Evolutionary conservation across 37 sponge, comb jelly and placozoan species (phyloP), one percentile per base, ranked within the genome.

Genomic region (Amphimedon queenslandica): DNA sequence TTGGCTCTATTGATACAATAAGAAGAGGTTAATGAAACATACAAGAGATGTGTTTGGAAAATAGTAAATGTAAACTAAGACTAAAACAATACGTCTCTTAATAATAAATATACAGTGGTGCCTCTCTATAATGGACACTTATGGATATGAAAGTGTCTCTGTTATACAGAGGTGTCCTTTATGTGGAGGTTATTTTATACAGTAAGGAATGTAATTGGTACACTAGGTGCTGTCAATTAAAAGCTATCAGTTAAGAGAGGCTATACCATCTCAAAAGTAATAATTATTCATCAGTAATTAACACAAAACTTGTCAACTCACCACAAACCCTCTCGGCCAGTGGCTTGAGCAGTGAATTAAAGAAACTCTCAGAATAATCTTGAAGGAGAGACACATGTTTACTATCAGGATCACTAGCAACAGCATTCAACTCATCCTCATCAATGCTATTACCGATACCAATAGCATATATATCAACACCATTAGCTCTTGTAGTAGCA

Each of bases 381-480:
- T 5, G 27, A 6, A 60, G 61, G 8, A n/a, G 21, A 60, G 5
- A n/a, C 21, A 66, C 5, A 29, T 38, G 21, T 29, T 34, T 8
- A 66, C 67, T 38, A 27, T 42, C 40, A 6, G 68, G 38, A 77
- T 29, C 60, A 20, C 34, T 18, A 31, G 68, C 67, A 23, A 65
- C 51, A 24, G 21, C 68, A 20, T 13, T 4, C 24, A 77, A 31
- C 47, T 77, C 68, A 5, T 30, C 77, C n/a, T 10, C 8, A 25
- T 63, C 56, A 5, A 37, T 61, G 37, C 25, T 27, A n/a, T 6
- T 25, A 4, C 61, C 75, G 25, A 74, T 61, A 40, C 64, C 75
- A 63, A 74, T 37, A 38, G 40, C 61, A 57, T 41, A 74, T 6
- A 34, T 16, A 43, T 61, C 37, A 2, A 74, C 25, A 2, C 64